Conservation (phyloP, 2,888 invertebrate genomes). For the Fragum whitleyi region DNA sequence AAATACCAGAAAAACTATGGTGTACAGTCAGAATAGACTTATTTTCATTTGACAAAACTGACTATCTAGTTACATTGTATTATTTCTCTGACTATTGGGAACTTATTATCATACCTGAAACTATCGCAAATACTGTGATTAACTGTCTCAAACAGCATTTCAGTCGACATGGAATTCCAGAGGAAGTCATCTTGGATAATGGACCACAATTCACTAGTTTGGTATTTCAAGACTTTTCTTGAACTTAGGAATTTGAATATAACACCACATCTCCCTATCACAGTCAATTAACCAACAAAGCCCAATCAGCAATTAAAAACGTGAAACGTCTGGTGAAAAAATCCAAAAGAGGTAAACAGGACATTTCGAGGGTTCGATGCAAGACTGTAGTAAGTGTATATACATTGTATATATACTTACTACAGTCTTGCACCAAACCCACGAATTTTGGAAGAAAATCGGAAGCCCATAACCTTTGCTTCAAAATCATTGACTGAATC, state of each 20-base stretch:
- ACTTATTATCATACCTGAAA: conserved; percentile 26
- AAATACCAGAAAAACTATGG: conserved; percentile 44
- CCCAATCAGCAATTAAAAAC: conserved; percentile 1
- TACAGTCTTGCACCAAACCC: too few relatives aligned
- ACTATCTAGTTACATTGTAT: conserved; percentile 53
- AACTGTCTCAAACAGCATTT: conserved; percentile 47
- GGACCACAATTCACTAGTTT: conserved; percentile 48
- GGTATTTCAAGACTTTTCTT: conserved; percentile 31
- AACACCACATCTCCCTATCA: neutral
- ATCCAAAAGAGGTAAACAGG: conserved; percentile 33
- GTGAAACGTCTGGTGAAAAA: conserved; percentile 50
- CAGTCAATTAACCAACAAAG: conserved; percentile 48
- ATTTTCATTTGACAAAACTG: conserved; percentile 29
- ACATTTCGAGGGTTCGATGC: too few relatives aligned
- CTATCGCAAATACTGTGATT: conserved; percentile 40
- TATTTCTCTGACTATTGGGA: conserved; percentile 50
- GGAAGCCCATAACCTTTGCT: too few relatives aligned
- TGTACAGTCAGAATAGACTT: conserved; percentile 42
- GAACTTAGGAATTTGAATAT: conserved; percentile 25
- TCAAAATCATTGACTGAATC: too few relatives aligned
- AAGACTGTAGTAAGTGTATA: too few relatives aligned
- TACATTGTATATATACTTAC: too few relatives aligned
- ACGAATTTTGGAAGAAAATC: too few relatives aligned
- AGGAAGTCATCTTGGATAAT: conserved; percentile 43
- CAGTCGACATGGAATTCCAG: conserved; percentile 54